Base-by-base conservation (phyloP, 37 sponge, comb jelly and placozoan species). In the Ianthella basta region DNA sequence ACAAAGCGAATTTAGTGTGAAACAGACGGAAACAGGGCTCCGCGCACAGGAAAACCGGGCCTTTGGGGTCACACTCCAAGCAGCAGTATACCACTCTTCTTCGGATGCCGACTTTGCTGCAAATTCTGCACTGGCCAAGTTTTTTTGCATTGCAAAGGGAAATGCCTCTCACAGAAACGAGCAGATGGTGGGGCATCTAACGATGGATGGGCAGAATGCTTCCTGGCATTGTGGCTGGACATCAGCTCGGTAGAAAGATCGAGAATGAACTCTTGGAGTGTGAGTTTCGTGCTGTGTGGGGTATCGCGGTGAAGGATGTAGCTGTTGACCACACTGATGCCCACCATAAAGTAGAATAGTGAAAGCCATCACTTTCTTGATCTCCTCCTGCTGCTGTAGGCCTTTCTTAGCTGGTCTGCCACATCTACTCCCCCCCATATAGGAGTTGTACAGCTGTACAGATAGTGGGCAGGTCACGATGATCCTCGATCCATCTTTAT, bases 371-470 rank as follows among this genome's bases (percentile, higher is more conserved):
- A 77, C 32, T 77, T 77, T 40, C 14, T 77, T 13, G 79, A 77
- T 77, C 24, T 50, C 24, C 79, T 29, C 14, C 79, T 77, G 55
- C 79, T 50, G 19, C 40, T 34, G n/a, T 77, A 77, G 20, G 41
- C 24, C 44, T 77, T 77, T 15, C 79, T 15, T 37, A 14, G 55
- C 57, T 39, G 23, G 32, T 79, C 80, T 21, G 32, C 24, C 55
- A 53, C 5, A 16, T 79, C 55, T 16, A 79, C 80, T 53, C 50
- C 80, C 80, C 13, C 80, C 80, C 80, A 79, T 79, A 44, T 56
- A 79, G 4, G 13, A 6, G 32, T 79, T 79, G 55, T 79, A 79
- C 32, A 79, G 57, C 56, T 79, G 37, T 4, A 79, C 80, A 44
- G 33, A 24, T 4, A 32, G 32, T 15, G 80, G 80, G 57, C 80